Percentiles rank a stretch among this genome's conserved stretches.
Evolutionary conservation across 2,797 vertebrate species (phyloP).

Genomic region (Silurus aristotelis): DNA sequence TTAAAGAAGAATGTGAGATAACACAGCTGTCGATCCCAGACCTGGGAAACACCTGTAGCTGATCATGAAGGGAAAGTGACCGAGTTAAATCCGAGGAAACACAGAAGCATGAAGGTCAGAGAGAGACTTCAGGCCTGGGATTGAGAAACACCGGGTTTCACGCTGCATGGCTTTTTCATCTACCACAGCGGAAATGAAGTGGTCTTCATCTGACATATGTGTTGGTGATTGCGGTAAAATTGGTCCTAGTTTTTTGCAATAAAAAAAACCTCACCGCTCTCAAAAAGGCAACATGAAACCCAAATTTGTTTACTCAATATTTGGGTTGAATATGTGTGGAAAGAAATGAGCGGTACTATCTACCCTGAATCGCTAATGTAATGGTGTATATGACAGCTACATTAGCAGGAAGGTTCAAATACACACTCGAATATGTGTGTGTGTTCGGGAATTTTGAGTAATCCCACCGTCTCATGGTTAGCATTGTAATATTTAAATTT

Average conservation of each 20-base stretch:
- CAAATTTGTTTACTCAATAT: background rate
- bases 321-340: background rate
- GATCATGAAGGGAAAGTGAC: background rate
- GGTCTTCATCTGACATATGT: background rate
- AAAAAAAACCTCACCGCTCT: background rate
- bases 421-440: background rate
- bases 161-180: background rate
- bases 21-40: background rate
- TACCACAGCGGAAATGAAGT: background rate
- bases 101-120: background rate
- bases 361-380: background rate
- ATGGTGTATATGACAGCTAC: background rate
- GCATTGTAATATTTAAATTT: background rate
- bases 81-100: conserved; percentile 1
- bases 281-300: background rate
- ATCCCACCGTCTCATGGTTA: background rate
- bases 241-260: background rate
- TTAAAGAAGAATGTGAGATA: background rate
- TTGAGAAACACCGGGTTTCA: background rate
- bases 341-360: background rate
- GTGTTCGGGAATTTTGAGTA: background rate
- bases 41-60: background rate
- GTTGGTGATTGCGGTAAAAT: conserved; percentile 2
- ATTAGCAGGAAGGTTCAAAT: background rate
- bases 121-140: background rate